phyloP scores from a whole-genome alignment of 2,888 invertebrate genomes.

The Drosophila limbata region DNA sequence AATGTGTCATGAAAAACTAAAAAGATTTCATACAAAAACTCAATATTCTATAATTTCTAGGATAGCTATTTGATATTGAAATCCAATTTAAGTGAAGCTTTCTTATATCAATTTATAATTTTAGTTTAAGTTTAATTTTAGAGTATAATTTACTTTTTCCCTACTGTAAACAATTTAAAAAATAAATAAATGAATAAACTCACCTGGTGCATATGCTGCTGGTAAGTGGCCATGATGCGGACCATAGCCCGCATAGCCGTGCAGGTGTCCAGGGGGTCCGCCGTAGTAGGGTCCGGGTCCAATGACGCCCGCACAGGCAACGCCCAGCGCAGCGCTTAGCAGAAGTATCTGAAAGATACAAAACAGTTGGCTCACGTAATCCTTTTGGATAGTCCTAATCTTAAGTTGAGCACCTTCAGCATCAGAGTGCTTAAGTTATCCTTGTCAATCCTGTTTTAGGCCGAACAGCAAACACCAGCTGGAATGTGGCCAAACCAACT shows the following conservation, averaged over 20 bases:
- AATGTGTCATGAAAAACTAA: too few species aligned
- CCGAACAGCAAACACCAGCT: conserved; percentile 55
- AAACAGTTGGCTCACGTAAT: not conserved
- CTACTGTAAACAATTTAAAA: too few species aligned
- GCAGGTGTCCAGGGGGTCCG: conserved; percentile 70
- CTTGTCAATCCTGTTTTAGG: conserved; percentile 55
- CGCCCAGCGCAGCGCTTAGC: conserved; percentile 70
- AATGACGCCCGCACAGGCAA: conserved; percentile 78
- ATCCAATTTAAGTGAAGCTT: too few species aligned
- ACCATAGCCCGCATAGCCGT: conserved; percentile 73
- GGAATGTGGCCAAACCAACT: conserved; percentile 47
- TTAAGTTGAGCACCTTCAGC: conserved; percentile 75
- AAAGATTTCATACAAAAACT: too few species aligned
- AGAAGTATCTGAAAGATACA: conserved; percentile 65
- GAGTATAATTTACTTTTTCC: too few species aligned
- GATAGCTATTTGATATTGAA: too few species aligned
- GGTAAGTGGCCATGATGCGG: conserved; percentile 62
- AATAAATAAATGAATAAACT: conserved; percentile 3
- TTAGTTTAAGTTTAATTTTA: too few species aligned
- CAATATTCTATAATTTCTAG: too few species aligned
- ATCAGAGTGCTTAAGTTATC: conserved; percentile 66
- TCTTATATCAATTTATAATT: too few species aligned
- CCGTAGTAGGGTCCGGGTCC: conserved; percentile 76
- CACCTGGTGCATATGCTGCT: conserved; percentile 75
- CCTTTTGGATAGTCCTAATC: not conserved